These are phyloP conservation scores for Leuctra nigra DNA, from an alignment of 2,888 invertebrate genomes.

Conservation along the genomic window DNA sequence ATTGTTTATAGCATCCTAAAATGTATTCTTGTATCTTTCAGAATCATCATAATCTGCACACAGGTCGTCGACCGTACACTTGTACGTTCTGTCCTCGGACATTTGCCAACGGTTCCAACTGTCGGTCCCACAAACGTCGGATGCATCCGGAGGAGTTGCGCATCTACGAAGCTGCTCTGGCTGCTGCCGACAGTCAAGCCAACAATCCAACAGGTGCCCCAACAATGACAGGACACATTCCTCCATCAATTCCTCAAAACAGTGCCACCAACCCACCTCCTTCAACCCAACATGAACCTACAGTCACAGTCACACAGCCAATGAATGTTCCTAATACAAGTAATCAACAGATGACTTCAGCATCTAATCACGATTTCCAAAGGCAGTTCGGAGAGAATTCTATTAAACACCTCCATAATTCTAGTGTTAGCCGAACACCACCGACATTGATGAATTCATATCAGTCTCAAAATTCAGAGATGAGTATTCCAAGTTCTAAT, in stretches of 20 bases:
- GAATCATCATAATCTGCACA: slow-evolving; percentile 51
- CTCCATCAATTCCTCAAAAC: too few relatives aligned
- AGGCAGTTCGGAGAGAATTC: too few relatives aligned
- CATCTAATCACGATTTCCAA: neutral
- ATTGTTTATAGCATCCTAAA: too few relatives aligned
- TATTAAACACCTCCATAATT: too few relatives aligned
- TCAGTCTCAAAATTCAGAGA: slow-evolving; percentile 9
- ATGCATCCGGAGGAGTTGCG: slow-evolving; percentile 44
- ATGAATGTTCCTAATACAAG: neutral
- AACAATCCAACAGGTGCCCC: neutral
- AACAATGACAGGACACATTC: neutral
- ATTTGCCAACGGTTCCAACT: slow-evolving; percentile 50
- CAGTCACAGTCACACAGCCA: neutral
- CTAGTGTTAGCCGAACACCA: too few relatives aligned
- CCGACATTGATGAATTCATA: too few relatives aligned
- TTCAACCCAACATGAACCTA: neutral
- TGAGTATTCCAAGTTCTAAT: slow-evolving; percentile 2
- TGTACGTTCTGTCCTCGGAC: slow-evolving; percentile 51
- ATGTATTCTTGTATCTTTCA: too few relatives aligned
- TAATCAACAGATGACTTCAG: neutral
- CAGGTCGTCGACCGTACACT: slow-evolving; percentile 48
- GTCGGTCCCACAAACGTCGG: slow-evolving; percentile 49
- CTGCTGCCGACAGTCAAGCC: slow-evolving; percentile 23
- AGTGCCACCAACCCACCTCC: neutral
- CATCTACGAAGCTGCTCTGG: slow-evolving; percentile 31